Conservation (phyloP, 2,113 vertebrate species). For the Suncus etruscus region DNA sequence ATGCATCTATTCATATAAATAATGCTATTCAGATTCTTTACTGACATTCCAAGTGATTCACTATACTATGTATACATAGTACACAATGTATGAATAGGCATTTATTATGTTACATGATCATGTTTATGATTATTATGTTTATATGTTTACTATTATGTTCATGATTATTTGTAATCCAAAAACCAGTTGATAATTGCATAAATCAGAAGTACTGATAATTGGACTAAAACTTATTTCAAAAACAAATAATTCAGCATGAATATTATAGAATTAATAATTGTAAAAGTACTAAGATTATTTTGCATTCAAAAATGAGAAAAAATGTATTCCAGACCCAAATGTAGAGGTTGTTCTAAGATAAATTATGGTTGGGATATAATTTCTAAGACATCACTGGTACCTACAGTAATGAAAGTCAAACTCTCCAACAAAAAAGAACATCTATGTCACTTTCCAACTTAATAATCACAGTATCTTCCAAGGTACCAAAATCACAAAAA, state of each 20-base stretch:
- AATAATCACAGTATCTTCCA: slow-evolving; percentile 77
- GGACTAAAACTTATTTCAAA: slow-evolving; percentile 86
- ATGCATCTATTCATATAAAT: slow-evolving; percentile 82
- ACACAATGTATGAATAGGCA: slow-evolving; percentile 86
- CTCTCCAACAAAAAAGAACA: slow-evolving; percentile 34
- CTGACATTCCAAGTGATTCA: slow-evolving; percentile 85
- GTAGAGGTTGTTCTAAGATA: not conserved
- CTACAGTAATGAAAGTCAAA: slow-evolving; percentile 11
- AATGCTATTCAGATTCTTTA: slow-evolving; percentile 83
- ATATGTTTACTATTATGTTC: slow-evolving; percentile 54
- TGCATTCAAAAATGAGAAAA: slow-evolving; percentile 66
- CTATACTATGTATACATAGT: slow-evolving; percentile 83
- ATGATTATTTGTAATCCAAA: slow-evolving; percentile 86
- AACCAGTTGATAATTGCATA: slow-evolving; percentile 87
- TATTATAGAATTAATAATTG: slow-evolving; percentile 77
- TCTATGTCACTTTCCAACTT: slow-evolving; percentile 71
- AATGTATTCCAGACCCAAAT: slow-evolving; percentile 65
- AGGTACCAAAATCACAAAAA: slow-evolving; percentile 81
- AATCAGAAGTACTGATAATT: slow-evolving; percentile 87
- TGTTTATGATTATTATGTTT: slow-evolving; percentile 84
- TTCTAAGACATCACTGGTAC: slow-evolving; percentile 45
- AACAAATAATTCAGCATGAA: slow-evolving; percentile 86
- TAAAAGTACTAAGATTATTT: not conserved
- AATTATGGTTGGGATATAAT: not conserved
- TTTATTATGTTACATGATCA: slow-evolving; percentile 86